phyloP scores from a whole-genome alignment of 2,888 invertebrate species.

The Vandiemenella viatica region DNA sequence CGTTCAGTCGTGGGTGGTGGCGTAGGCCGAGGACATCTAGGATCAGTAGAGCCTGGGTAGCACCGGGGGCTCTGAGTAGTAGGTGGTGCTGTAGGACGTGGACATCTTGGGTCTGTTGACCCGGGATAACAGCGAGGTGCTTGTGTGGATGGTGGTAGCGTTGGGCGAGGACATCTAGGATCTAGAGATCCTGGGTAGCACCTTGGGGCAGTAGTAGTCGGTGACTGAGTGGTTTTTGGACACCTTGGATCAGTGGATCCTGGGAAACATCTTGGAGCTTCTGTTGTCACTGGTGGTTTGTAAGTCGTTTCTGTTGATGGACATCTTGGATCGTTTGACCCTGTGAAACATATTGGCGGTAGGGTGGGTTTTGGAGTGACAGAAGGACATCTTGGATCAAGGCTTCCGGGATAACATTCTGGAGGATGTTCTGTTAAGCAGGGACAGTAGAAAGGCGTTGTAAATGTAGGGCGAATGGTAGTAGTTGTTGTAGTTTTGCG shows the following conservation, averaged over 20 bases:
- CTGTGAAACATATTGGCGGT: constrained; percentile 23
- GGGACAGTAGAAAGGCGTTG: constrained; percentile 10
- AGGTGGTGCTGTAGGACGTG: constrained; percentile 16
- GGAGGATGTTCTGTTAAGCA: constrained; percentile 21
- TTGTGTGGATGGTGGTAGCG: background rate
- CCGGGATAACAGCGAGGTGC: constrained; percentile 10
- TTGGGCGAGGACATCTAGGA: constrained; percentile 11
- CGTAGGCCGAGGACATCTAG: constrained; percentile 16
- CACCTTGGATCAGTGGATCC: constrained; percentile 24
- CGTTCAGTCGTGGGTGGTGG: constrained; percentile 10
- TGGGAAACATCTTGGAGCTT: constrained; percentile 21
- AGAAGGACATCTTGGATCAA: constrained; percentile 19
- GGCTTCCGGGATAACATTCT: constrained; percentile 23
- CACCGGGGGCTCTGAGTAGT: constrained; percentile 6
- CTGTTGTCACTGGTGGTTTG: constrained; percentile 15
- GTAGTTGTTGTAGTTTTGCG: constrained; percentile 9
- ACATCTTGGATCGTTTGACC: constrained; percentile 21
- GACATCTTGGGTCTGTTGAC: constrained; percentile 11
- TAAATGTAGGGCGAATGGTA: constrained; percentile 7
- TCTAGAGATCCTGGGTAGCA: constrained; percentile 16
- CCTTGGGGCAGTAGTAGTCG: constrained; percentile 11
- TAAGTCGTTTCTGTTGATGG: constrained; percentile 16
- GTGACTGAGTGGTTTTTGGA: constrained; percentile 17
- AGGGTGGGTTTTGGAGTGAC: constrained; percentile 11
- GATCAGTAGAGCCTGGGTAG: constrained; percentile 9